These are phyloP conservation scores for Matsumurasca onukii DNA, from an alignment of 1,140 invertebrate genomes.

Conservation along the genomic window DNA sequence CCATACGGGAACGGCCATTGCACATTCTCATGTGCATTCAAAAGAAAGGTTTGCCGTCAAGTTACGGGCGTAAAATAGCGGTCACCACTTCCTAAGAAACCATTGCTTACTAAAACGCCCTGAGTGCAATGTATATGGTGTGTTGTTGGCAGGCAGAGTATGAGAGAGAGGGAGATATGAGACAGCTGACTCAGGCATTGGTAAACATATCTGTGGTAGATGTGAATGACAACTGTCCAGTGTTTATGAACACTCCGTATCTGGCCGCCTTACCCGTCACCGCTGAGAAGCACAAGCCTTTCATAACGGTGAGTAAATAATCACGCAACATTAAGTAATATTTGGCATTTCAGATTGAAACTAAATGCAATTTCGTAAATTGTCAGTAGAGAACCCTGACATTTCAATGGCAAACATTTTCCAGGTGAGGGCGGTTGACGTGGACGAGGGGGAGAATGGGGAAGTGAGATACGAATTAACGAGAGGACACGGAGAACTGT, in stretches of 20 bases:
- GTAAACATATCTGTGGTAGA: constrained; percentile 81
- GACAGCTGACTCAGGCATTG: constrained; percentile 66
- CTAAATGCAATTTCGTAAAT: no score
- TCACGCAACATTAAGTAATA: neutral
- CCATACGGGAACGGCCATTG: no score
- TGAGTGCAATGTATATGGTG: no score
- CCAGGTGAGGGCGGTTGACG: constrained; percentile 79
- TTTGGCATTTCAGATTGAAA: neutral
- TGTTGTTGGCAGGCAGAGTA: constrained; percentile 24
- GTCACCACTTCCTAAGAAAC: no score
- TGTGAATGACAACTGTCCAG: constrained; percentile 88
- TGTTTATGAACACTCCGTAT: constrained; percentile 88
- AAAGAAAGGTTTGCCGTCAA: no score
- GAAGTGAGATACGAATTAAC: constrained; percentile 87
- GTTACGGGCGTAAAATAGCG: no score
- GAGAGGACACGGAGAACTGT: constrained; percentile 84
- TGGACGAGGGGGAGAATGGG: constrained; percentile 82
- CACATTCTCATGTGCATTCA: no score
- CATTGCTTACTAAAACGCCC: no score
- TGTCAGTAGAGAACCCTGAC: no score
- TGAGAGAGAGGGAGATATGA: neutral
- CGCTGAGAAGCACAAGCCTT: constrained; percentile 27
- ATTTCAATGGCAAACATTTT: no score
- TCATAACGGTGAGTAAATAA: constrained; percentile 33
- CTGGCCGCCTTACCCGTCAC: constrained; percentile 78